Percentiles rank a stretch among this genome's conserved stretches.
Evolutionary conservation across 2,888 invertebrate species (phyloP).

Genomic region (Cylindroiulus punctatus): DNA sequence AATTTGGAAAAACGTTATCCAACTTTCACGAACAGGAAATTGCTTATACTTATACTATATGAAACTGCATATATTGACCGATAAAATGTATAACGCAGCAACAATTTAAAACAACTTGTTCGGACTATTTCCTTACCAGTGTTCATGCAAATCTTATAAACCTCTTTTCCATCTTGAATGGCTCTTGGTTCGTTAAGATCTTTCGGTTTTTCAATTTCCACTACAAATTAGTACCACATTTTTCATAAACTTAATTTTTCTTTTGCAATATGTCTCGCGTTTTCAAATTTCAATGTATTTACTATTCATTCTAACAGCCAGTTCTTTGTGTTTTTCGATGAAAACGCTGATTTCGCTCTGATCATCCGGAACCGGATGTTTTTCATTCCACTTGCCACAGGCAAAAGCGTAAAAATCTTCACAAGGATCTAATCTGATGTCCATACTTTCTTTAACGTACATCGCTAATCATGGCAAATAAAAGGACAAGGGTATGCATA

Average conservation of each 20-base stretch:
- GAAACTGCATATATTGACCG: too few relatives aligned
- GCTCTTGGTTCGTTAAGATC: slow-evolving; percentile 42
- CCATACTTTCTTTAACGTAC: slow-evolving; percentile 61
- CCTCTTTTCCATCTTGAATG: slow-evolving; percentile 50
- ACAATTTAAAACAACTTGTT: too few relatives aligned
- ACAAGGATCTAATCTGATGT: slow-evolving; percentile 66
- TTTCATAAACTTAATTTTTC: too few relatives aligned
- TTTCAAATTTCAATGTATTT: too few relatives aligned
- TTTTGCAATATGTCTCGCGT: too few relatives aligned
- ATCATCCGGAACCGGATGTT: slow-evolving; percentile 65
- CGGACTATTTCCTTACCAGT: slow-evolving; percentile 31
- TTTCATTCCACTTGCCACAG: slow-evolving; percentile 68
- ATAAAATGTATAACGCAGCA: too few relatives aligned
- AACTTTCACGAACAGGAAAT: too few relatives aligned
- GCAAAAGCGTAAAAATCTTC: slow-evolving; percentile 68
- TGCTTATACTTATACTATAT: too few relatives aligned
- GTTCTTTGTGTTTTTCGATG: slow-evolving; percentile 21
- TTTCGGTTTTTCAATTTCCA: slow-evolving; percentile 56
- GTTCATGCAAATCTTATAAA: slow-evolving; percentile 55
- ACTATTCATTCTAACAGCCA: slow-evolving; percentile 51
- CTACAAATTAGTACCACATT: not conserved
- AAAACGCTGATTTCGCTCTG: slow-evolving; percentile 49
- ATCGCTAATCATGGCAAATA: slow-evolving; percentile 49
- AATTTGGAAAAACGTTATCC: too few relatives aligned
- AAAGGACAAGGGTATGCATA: too few relatives aligned